Conservation (phyloP, 2,113 vertebrate genomes). For the Opisthocomus hoazin region DNA sequence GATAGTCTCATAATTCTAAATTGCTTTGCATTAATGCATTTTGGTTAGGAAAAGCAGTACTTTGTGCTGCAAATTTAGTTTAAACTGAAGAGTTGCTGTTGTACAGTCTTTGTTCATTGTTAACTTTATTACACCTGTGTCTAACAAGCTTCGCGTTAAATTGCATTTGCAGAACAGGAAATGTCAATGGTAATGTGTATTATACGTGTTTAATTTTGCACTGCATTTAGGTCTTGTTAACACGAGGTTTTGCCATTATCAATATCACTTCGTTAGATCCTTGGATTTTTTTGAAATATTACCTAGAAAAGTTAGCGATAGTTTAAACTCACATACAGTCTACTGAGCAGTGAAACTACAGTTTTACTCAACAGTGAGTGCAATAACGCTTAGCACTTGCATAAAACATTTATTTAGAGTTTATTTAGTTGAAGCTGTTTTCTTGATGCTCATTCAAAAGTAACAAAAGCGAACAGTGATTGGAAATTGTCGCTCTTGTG, state of each 20-base stretch:
- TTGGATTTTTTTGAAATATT: neutral
- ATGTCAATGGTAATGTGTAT: neutral
- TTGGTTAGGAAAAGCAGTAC: neutral
- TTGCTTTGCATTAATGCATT: neutral
- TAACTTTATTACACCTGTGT: neutral
- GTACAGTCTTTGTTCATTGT: neutral
- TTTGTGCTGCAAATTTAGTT: neutral
- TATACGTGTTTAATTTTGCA: neutral
- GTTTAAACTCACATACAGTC: rapidly evolving
- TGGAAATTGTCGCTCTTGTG: neutral
- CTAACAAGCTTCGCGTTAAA: neutral
- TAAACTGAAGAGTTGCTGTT: neutral
- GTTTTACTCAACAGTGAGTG: neutral
- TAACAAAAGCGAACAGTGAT: neutral
- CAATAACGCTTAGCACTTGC: neutral
- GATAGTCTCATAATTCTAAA: neutral
- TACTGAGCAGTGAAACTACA: neutral
- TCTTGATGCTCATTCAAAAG: neutral
- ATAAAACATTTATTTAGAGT: neutral
- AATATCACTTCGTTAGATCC: neutral
- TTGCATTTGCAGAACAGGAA: neutral
- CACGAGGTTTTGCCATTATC: neutral
- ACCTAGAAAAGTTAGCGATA: neutral
- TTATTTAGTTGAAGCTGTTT: neutral
- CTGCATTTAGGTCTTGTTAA: neutral